A percentile compares a stretch with the other conserved stretches of the same genome.
phyloP scores from a whole-genome alignment of 2,113 vertebrate species.

The Platysternon megacephalum region DNA sequence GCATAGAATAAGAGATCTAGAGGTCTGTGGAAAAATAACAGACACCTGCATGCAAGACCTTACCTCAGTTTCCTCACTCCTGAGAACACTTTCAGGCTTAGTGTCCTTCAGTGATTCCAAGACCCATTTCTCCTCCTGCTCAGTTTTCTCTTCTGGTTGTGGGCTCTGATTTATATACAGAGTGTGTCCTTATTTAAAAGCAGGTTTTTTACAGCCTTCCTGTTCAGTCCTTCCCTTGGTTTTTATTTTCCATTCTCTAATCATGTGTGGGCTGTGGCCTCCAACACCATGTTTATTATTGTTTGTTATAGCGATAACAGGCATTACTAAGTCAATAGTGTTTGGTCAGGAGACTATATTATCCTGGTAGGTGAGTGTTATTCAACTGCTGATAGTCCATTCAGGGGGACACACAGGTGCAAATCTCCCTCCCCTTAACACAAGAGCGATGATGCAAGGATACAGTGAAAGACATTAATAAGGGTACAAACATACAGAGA shows the following conservation, averaged over 20 bases:
- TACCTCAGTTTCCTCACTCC: no score
- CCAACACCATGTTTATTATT: not conserved
- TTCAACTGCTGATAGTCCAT: not conserved
- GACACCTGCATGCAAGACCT: no score
- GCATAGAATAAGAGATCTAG: no score
- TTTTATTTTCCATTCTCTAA: not conserved
- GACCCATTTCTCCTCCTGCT: no score
- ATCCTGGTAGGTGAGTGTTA: not conserved
- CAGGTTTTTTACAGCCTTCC: not conserved
- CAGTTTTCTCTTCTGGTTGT: not conserved
- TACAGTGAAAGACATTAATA: not conserved
- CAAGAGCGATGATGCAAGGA: accelerated
- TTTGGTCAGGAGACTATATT: not conserved
- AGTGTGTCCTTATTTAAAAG: not conserved
- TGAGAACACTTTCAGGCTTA: no score
- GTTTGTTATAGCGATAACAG: not conserved
- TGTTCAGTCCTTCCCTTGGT: not conserved
- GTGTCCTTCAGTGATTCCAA: no score
- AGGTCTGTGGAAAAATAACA: no score
- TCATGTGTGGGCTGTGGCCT: not conserved
- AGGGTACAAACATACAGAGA: not conserved
- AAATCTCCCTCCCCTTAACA: not conserved
- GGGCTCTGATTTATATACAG: not conserved
- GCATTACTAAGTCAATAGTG: not conserved
- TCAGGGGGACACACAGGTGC: not conserved